A percentile compares a stretch with the other conserved stretches of the same genome.
Conservation (phyloP, 2,888 invertebrate species). For the Lithodes maja region DNA sequence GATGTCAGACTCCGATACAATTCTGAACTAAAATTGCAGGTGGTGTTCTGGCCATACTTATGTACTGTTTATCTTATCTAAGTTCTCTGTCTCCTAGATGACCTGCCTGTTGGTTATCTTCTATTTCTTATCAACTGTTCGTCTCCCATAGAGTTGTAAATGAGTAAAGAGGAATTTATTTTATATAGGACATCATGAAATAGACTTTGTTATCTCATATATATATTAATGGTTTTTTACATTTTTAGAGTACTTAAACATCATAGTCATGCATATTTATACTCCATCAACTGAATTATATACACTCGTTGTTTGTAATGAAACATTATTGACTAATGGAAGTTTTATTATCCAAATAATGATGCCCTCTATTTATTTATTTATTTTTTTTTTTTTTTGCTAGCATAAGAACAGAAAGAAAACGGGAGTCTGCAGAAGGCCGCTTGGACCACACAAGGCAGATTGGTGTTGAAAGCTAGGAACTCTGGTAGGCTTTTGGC, state of each 20-base stretch:
- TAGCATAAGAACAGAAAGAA: neutral
- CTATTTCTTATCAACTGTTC: conserved; percentile 17
- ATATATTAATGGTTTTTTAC: conserved; percentile 22
- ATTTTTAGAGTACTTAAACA: conserved; percentile 17
- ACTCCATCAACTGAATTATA: conserved; percentile 21
- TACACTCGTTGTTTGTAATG: conserved; percentile 21
- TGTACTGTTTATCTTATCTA: neutral
- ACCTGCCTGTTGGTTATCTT: neutral
- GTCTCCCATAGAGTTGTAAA: neutral
- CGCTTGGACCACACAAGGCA: too few relatives aligned
- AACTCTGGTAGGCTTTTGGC: too few relatives aligned
- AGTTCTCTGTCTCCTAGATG: neutral
- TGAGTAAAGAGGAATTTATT: conserved; percentile 13
- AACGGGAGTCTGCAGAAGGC: neutral
- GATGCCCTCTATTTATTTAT: neutral
- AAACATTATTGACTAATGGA: neutral
- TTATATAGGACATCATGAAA: conserved; percentile 15
- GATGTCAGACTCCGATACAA: too few relatives aligned
- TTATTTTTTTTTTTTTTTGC: neutral
- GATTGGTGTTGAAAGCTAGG: too few relatives aligned
- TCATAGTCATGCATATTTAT: conserved; percentile 38
- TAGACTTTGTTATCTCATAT: conserved; percentile 21
- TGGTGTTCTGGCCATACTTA: too few relatives aligned
- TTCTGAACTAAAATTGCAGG: too few relatives aligned
- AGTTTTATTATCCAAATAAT: neutral